Base-by-base conservation (phyloP, 1,140 invertebrate genomes). In the Dysdera silvatica region DNA sequence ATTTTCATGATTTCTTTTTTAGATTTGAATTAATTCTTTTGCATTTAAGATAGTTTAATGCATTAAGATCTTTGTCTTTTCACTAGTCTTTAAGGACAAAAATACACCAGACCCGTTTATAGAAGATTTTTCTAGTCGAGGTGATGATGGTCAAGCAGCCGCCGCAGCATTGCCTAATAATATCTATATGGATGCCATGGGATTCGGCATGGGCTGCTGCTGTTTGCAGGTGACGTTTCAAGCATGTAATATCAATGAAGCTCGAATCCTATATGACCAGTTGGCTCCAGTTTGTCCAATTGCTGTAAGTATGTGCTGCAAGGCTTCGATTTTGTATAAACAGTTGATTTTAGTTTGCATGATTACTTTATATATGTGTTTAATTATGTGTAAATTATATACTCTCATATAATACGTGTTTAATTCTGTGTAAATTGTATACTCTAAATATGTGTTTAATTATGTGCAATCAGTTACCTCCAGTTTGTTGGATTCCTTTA, bases 141-240 rank as follows among this genome's bases (percentile, higher is more conserved):
- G 80, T 2, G 85, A 94, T 65, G 67, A 72, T 43, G 83, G 87
- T 23, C 83, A 82, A 60, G 82, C 75, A 73, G 78, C 71, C 18
- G 79, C 77, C 41, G 83, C 82, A n/a, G 83, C 85, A 2, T 78
- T 83, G 68, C 84, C 86, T 2, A 86, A 95, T 79, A 89, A 92
- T 72, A 86, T 98, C 61, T 93, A 96, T 70, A 87, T 99, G 86
- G 96, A 99, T 77, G 90, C 93, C 1, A 99, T 99, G 95, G 95
- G 93, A 32, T 99, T 99, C 77, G 97, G 97, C 40, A 99, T 99
- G 97, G 96, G 96, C 32, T 95, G 91, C 74, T 97, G 90, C 72
- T 99, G 96, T 75, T 80, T 99, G 10, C 97, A 99, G 76, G 79
- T 95, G 24, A 95, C 91, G 31, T 96, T 95, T 77, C 89, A 96